Percentiles rank a stretch among this genome's conserved stretches.
phyloP scores from a whole-genome alignment of 2,888 invertebrate genomes.

The Euplexia lucipara region DNA sequence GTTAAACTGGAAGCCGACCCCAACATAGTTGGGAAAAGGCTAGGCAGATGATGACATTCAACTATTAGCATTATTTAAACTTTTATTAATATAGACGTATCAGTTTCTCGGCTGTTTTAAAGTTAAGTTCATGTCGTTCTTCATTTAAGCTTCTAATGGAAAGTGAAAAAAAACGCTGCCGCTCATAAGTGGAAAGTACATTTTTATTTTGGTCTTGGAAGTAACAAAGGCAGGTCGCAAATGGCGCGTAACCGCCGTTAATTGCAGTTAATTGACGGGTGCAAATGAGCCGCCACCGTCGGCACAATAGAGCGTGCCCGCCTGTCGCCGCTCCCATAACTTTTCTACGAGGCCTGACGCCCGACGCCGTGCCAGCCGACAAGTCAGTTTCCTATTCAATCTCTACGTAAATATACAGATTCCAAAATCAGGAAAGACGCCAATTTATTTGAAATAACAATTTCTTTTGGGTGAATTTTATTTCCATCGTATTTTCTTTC shows the following conservation, averaged over 20 bases:
- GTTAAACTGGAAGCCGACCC: too few species aligned
- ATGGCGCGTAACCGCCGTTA: conserved; percentile 67
- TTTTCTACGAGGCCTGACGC: conserved; percentile 51
- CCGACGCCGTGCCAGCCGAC: conserved; percentile 20
- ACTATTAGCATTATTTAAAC: conserved; percentile 25
- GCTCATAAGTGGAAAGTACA: conserved; percentile 39
- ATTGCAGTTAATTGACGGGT: conserved; percentile 72
- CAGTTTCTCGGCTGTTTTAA: conserved; percentile 5
- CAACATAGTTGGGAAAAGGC: too few species aligned
- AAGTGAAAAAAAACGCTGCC: conserved; percentile 10
- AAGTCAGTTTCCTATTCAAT: conserved; percentile 36
- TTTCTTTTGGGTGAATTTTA: conserved; percentile 1
- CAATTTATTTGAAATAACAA: neutral
- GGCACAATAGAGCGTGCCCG: conserved; percentile 57
- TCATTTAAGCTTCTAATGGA: conserved; percentile 24
- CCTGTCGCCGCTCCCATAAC: conserved; percentile 51
- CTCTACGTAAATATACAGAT: conserved; percentile 17
- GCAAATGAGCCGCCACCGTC: conserved; percentile 68
- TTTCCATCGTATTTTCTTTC: neutral
- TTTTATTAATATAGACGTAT: conserved; percentile 1
- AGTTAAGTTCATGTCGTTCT: neutral
- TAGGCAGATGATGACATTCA: too few species aligned
- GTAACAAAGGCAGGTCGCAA: conserved; percentile 62
- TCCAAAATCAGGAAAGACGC: conserved; percentile 12
- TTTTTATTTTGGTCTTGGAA: conserved; percentile 53